Conservation (phyloP, 2,113 vertebrate species). For the Gavia stellata region DNA sequence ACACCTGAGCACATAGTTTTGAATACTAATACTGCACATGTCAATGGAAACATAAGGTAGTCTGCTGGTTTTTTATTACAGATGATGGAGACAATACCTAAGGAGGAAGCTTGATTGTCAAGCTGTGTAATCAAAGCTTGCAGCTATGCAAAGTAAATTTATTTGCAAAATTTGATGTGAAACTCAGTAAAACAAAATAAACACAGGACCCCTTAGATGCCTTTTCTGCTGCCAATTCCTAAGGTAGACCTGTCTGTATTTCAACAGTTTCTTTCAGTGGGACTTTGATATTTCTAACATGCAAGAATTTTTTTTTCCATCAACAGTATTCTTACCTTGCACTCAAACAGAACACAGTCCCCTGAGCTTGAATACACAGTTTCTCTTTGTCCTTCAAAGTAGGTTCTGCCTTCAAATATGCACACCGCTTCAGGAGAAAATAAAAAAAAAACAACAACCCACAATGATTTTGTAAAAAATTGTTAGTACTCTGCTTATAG, state of each 20-base stretch:
- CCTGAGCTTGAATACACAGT: slow-evolving; percentile 86
- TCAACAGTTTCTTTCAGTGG: not conserved
- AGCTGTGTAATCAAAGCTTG: not conserved
- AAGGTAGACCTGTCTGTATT: not conserved
- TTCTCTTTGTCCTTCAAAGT: slow-evolving; percentile 88
- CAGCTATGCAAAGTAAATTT: not conserved
- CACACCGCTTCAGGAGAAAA: slow-evolving; percentile 82
- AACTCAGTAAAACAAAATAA: not conserved
- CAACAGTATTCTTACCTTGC: slow-evolving; percentile 81
- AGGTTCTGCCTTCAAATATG: slow-evolving; percentile 84
- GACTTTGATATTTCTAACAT: slow-evolving; percentile 6
- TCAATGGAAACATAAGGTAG: not conserved
- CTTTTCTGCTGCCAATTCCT: not conserved
- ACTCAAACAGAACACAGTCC: slow-evolving; percentile 91
- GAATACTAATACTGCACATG: not conserved
- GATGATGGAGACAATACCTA: not conserved
- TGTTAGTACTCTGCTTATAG: not conserved
- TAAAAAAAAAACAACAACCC: not conserved
- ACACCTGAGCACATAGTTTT: not conserved
- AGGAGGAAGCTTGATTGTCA: not conserved
- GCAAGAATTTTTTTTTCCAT: not conserved
- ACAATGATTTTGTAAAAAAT: not conserved
- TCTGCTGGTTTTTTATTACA: not conserved
- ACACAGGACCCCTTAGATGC: not conserved
- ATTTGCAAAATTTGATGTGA: not conserved